These are phyloP conservation scores for Bruchidius siliquastri DNA, from an alignment of 2,888 invertebrate genomes.

Conservation along the genomic window DNA sequence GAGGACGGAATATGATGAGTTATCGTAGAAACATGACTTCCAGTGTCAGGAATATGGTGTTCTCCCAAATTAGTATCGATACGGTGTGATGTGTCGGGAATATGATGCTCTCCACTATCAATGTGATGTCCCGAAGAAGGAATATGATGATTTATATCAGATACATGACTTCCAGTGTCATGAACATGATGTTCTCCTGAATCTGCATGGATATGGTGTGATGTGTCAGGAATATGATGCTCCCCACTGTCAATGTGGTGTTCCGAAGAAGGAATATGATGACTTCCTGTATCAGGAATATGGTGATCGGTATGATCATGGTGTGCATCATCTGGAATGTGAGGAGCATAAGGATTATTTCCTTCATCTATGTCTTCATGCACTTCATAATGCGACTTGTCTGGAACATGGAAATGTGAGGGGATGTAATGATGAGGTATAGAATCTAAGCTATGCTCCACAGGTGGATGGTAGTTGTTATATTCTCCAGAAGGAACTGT, in stretches of 20 bases:
- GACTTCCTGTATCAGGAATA: too few species aligned
- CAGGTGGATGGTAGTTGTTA: background rate
- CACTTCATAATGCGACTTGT: background rate
- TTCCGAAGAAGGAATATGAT: too few species aligned
- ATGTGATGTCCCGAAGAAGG: too few species aligned
- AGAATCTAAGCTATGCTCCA: background rate
- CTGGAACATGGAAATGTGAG: background rate
- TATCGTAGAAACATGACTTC: background rate
- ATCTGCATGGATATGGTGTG: too few species aligned
- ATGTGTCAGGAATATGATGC: too few species aligned
- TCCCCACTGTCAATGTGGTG: too few species aligned
- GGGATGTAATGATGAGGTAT: background rate
- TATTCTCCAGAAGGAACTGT: background rate
- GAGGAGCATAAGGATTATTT: background rate
- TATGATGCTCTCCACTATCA: background rate
- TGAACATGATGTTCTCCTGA: too few species aligned
- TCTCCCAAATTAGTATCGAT: background rate
- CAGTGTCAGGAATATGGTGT: background rate
- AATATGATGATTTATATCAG: too few species aligned
- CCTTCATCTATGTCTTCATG: background rate
- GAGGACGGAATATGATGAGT: background rate
- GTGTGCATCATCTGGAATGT: background rate
- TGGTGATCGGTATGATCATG: background rate
- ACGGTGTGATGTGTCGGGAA: background rate
- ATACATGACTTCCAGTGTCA: too few species aligned